Percentiles rank a stretch among this genome's conserved stretches.
Evolutionary conservation across 2,888 invertebrate genomes (phyloP).

Genomic region (Hypselothyrea guttata): DNA sequence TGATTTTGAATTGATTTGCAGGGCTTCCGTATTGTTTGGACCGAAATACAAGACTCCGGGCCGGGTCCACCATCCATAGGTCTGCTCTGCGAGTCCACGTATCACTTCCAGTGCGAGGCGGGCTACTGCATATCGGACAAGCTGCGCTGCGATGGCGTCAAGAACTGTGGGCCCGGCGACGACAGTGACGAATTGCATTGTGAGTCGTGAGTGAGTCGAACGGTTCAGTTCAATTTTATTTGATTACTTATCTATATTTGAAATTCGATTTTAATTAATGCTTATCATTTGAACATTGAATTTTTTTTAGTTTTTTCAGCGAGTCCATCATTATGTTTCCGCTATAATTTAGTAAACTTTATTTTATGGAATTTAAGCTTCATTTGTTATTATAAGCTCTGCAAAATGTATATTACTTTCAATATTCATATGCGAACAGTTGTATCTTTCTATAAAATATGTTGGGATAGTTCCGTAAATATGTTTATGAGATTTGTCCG

Average conservation of each 20-base stretch:
- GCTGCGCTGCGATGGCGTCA: slow-evolving; percentile 89
- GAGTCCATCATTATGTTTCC: slow-evolving; percentile 28
- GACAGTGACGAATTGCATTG: slow-evolving; percentile 83
- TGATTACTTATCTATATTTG: too few relatives aligned
- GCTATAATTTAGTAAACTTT: neutral
- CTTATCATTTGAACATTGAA: slow-evolving; percentile 31
- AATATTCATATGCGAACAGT: slow-evolving; percentile 31
- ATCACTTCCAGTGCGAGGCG: slow-evolving; percentile 89
- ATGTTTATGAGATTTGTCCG: too few relatives aligned
- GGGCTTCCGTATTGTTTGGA: slow-evolving; percentile 97
- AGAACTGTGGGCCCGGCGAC: slow-evolving; percentile 88
- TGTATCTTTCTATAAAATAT: too few relatives aligned
- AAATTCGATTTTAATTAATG: slow-evolving; percentile 39
- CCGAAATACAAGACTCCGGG: slow-evolving; percentile 90
- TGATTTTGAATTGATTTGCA: slow-evolving; percentile 63
- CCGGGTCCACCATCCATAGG: slow-evolving; percentile 82
- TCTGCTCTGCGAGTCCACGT: slow-evolving; percentile 83
- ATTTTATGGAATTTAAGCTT: too few relatives aligned
- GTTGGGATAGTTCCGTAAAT: too few relatives aligned
- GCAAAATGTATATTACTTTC: too few relatives aligned
- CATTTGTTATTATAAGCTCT: too few relatives aligned
- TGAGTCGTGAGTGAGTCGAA: slow-evolving; percentile 84
- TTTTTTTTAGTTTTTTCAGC: slow-evolving; percentile 54
- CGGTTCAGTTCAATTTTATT: slow-evolving; percentile 83
- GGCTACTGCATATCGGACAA: slow-evolving; percentile 91